A percentile compares a stretch with the other conserved stretches of the same genome.
These are phyloP conservation scores for Montipora sp. DNA, from an alignment of 64 coral and sea anemone species.

Conservation along the genomic window DNA sequence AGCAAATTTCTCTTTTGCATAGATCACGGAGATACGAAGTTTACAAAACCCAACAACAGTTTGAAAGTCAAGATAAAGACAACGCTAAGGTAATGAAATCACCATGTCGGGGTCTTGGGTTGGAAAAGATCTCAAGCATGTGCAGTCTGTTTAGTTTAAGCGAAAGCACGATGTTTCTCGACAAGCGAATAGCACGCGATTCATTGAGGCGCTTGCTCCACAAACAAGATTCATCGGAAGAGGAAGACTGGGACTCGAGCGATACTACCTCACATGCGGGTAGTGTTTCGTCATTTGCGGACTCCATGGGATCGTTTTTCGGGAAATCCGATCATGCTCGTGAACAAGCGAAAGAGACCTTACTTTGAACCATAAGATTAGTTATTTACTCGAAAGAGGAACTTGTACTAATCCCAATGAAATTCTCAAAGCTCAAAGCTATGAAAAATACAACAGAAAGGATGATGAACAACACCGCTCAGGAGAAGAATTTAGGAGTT, in stretches of 20 bases:
- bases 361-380: not conserved
- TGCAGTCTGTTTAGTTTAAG: conserved; percentile 43
- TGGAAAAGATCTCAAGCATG: conserved; percentile 34
- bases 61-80: not conserved
- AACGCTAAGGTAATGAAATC: not conserved
- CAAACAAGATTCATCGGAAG: not conserved
- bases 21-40: conserved; percentile 80
- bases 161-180: conserved; percentile 31
- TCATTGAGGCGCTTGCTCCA: not conserved
- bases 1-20: conserved; percentile 49
- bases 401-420: not conserved
- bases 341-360: not conserved
- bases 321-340: not conserved
- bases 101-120: conserved; percentile 3
- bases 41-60: conserved; percentile 35
- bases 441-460: too few relatives aligned
- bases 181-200: conserved; percentile 5
- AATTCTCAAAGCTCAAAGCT: too few relatives aligned
- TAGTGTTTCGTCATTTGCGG: not conserved
- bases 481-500: too few relatives aligned
- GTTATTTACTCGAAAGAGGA: not conserved
- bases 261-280: not conserved
- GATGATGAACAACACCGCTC: too few relatives aligned
- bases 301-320: conserved; percentile 1
- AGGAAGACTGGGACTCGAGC: not conserved